Evolutionary conservation across 2,888 invertebrate genomes (phyloP).

Genomic region (Gastracanthus pulcherrimus): DNA sequence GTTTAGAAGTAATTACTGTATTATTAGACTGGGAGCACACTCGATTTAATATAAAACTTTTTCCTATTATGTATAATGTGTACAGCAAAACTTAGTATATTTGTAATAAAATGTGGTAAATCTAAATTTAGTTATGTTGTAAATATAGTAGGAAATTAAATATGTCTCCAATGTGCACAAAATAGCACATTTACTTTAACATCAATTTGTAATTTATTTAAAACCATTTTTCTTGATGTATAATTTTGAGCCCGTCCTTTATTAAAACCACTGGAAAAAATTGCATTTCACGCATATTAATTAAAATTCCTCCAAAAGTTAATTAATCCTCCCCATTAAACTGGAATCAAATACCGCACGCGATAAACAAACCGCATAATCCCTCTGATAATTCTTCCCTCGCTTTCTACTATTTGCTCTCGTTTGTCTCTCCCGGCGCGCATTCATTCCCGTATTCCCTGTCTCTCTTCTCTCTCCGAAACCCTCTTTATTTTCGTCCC

Average conservation of each 20-base stretch:
- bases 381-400: background rate
- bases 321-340: background rate
- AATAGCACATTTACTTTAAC: too few relatives aligned
- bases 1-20: too few relatives aligned
- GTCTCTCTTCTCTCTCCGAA: background rate
- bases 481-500: slow-evolving; percentile 18
- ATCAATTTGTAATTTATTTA: too few relatives aligned
- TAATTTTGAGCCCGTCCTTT: background rate
- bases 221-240: too few relatives aligned
- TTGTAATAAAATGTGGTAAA: too few relatives aligned
- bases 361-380: slow-evolving; percentile 34
- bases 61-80: too few relatives aligned
- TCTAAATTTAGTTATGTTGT: too few relatives aligned
- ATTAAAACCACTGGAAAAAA: background rate
- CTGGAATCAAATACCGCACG: background rate
- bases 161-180: too few relatives aligned
- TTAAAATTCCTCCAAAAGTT: background rate
- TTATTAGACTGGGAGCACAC: too few relatives aligned
- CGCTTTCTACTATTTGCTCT: background rate
- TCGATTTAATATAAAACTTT: too few relatives aligned
- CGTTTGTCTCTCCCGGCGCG: background rate
- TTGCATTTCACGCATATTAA: background rate
- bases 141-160: too few relatives aligned
- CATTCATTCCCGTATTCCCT: background rate
- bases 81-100: too few relatives aligned